phyloP scores from a whole-genome alignment of 2,797 vertebrate species.

The Phataginus tricuspis region DNA sequence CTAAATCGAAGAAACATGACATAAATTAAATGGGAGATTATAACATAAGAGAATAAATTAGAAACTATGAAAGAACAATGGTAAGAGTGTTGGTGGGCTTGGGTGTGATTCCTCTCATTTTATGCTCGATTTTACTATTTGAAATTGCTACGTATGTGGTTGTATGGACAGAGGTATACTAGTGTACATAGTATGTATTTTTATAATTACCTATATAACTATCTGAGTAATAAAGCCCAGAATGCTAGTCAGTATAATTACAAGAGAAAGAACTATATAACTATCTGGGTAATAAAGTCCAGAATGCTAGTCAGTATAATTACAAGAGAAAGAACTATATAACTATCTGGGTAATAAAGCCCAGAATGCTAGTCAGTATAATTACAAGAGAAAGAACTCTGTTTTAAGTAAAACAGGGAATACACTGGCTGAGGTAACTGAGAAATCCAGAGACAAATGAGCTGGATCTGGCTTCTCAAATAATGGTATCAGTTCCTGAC shows the following conservation, averaged over 20 bases:
- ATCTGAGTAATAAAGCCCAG: not conserved
- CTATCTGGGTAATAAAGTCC: not conserved
- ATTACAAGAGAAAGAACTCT: not conserved
- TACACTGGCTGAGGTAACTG: not conserved
- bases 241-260: not conserved
- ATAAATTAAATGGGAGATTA: not conserved
- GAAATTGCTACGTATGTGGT: not conserved
- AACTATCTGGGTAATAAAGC: not conserved
- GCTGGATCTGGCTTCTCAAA: not conserved
- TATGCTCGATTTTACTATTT: not conserved
- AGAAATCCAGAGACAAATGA: not conserved
- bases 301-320: not conserved
- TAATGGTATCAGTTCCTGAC: not conserved
- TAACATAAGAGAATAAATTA: not conserved
- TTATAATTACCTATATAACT: not conserved
- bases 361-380: not conserved
- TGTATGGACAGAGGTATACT: not conserved
- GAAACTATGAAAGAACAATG: not conserved
- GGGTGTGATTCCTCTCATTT: not conserved
- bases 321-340: too few relatives aligned
- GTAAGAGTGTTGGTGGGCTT: not conserved
- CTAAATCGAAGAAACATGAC: not conserved
- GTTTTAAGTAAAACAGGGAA: not conserved
- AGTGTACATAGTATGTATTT: not conserved
- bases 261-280: not conserved